Conservation (phyloP, 2,888 invertebrate genomes). For the Conus canariensis region DNA sequence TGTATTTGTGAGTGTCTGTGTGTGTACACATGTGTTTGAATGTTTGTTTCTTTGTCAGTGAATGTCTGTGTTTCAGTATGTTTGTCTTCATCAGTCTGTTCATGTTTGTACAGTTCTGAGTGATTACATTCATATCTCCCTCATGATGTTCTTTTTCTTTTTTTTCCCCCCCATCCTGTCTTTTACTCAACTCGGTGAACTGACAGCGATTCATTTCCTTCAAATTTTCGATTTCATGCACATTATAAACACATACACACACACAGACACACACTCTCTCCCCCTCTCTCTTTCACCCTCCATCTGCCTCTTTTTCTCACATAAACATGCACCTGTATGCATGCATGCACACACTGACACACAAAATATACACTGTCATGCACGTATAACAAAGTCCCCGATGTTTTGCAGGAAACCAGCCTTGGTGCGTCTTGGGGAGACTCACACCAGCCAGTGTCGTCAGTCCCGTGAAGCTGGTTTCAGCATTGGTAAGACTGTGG, state of each 20-base stretch:
- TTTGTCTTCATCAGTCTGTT: not conserved
- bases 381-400: too few species aligned
- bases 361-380: not conserved
- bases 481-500: conserved; percentile 64
- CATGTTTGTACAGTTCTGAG: not conserved
- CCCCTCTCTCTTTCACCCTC: too few species aligned
- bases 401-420: conserved; percentile 67
- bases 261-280: too few species aligned
- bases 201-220: too few species aligned
- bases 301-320: not conserved
- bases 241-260: too few species aligned
- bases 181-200: too few species aligned
- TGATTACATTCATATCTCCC: not conserved
- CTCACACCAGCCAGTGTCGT: conserved; percentile 74
- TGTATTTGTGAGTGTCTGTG: too few species aligned
- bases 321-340: not conserved
- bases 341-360: not conserved
- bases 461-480: conserved; percentile 70
- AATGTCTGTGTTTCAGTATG: not conserved
- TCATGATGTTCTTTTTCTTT: too few species aligned
- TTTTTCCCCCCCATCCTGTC: too few species aligned
- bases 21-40: not conserved
- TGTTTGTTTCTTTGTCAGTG: not conserved
- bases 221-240: too few species aligned
- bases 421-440: conserved; percentile 76